phyloP scores from a whole-genome alignment of 2,888 invertebrate genomes.

The Drosophila yooni region DNA sequence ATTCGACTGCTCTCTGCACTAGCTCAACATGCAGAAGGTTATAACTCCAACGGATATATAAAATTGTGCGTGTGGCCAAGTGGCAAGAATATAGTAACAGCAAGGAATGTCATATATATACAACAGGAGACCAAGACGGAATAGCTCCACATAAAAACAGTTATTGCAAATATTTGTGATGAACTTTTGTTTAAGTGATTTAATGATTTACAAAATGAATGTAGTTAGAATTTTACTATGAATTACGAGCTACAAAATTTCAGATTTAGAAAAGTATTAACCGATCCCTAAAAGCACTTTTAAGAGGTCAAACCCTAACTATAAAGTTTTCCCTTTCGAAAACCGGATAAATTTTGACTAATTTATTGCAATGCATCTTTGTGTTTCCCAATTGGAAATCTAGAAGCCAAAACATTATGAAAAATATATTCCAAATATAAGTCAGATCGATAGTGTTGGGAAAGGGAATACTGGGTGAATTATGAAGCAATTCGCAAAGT shows the following conservation, averaged over 20 bases:
- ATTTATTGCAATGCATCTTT: no score
- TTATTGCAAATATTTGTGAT: neutral
- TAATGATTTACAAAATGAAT: neutral
- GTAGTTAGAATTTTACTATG: no score
- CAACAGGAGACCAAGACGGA: neutral
- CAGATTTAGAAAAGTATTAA: no score
- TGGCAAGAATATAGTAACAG: slow-evolving; percentile 17
- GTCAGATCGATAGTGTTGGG: neutral
- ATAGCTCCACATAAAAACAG: neutral
- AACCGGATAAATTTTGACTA: neutral
- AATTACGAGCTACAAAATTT: no score
- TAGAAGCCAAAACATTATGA: neutral
- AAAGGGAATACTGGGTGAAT: neutral
- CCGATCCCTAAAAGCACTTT: neutral
- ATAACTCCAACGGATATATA: slow-evolving; percentile 17
- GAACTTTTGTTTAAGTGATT: neutral
- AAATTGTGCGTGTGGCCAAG: slow-evolving; percentile 12
- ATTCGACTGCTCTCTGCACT: slow-evolving; percentile 26
- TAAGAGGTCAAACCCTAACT: neutral
- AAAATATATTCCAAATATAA: neutral
- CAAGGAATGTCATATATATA: neutral
- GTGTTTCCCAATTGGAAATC: neutral
- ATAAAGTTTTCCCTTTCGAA: neutral
- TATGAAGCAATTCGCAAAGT: neutral
- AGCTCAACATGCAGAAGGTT: slow-evolving; percentile 23